Conservation (phyloP, 2,888 invertebrate species). For the Mesorhabditis spiculigera region DNA sequence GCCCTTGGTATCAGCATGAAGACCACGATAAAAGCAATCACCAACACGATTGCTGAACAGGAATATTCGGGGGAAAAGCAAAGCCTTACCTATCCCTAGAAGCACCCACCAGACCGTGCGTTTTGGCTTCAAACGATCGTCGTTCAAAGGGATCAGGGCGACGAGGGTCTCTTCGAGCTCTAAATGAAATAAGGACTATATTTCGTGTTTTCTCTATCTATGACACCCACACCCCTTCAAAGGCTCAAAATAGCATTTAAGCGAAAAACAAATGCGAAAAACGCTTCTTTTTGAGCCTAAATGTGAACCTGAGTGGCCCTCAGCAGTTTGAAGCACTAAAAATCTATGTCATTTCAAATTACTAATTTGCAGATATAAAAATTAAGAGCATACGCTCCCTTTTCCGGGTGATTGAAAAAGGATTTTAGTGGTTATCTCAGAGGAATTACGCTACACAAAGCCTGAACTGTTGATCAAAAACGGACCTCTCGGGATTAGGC, state of each 20-base stretch:
- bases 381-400: no score
- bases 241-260: no score
- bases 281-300: no score
- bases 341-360: neutral
- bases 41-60: neutral
- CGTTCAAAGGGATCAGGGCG: constrained; percentile 50
- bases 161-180: constrained; percentile 51
- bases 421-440: no score
- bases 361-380: neutral
- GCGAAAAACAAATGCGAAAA: no score
- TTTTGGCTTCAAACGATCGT: constrained; percentile 52
- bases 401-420: no score
- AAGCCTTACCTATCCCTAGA: constrained; percentile 49
- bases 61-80: neutral
- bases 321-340: neutral
- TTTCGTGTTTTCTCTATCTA: constrained; percentile 24
- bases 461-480: neutral
- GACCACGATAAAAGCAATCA: constrained; percentile 52
- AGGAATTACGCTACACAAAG: neutral
- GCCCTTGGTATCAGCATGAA: constrained; percentile 61
- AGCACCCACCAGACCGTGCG: constrained; percentile 56
- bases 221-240: neutral
- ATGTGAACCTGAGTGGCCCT: no score
- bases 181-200: constrained; percentile 46
- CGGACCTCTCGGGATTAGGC: constrained; percentile 60